A percentile compares a stretch with the other conserved stretches of the same genome.
Conservation (phyloP, 2,797 vertebrate genomes). For the Enteromius radiatus region DNA sequence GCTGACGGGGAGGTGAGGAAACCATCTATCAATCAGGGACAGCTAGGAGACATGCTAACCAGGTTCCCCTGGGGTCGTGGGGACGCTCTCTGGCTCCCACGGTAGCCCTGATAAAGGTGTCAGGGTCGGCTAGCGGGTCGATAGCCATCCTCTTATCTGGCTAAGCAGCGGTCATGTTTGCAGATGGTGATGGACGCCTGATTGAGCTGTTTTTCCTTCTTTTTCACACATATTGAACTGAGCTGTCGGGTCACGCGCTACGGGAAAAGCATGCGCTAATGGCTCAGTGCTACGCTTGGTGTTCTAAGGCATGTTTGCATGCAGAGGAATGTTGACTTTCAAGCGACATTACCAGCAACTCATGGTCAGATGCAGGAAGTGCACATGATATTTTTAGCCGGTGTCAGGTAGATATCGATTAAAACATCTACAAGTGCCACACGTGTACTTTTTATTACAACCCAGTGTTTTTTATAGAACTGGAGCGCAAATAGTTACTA, state of each 20-base stretch:
- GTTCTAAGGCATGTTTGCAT: conserved; percentile 57
- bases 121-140: conserved; percentile 59
- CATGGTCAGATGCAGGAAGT: conserved; percentile 14
- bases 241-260: not conserved
- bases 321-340: conserved; percentile 14
- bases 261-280: conserved; percentile 20
- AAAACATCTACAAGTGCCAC: not conserved
- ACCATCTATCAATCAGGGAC: conserved; percentile 60
- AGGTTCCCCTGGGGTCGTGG: conserved; percentile 26
- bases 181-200: conserved; percentile 59
- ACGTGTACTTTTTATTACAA: not conserved
- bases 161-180: conserved; percentile 68
- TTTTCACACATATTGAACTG: conserved; percentile 53
- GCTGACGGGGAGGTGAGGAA: conserved; percentile 68
- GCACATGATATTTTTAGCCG: not conserved
- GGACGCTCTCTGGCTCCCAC: conserved; percentile 53
- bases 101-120: conserved; percentile 67
- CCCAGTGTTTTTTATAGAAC: not conserved
- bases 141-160: conserved; percentile 68
- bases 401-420: not conserved
- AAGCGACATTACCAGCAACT: not conserved
- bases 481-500: not conserved
- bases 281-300: conserved; percentile 9
- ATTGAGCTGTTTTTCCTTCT: conserved; percentile 53
- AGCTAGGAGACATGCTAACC: conserved; percentile 6